These are phyloP conservation scores for Drosophila silvestris DNA, from an alignment of 2,888 invertebrate species.

Conservation along the genomic window DNA sequence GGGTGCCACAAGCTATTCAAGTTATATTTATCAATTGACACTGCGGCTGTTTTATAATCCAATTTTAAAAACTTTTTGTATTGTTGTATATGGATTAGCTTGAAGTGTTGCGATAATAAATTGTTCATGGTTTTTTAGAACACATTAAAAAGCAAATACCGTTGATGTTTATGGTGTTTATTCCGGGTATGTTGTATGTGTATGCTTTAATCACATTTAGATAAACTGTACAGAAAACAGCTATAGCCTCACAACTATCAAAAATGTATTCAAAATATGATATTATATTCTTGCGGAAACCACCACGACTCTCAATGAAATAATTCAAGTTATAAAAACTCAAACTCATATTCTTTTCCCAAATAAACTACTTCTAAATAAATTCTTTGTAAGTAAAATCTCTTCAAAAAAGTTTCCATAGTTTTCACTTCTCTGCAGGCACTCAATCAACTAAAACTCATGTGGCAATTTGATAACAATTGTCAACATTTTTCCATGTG, in stretches of 20 bases:
- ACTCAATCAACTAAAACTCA: slow-evolving; percentile 36
- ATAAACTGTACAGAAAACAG: background rate
- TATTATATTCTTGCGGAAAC: background rate
- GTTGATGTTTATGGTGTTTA: background rate
- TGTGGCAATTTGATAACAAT: slow-evolving; percentile 52
- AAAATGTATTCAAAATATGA: background rate
- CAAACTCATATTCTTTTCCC: background rate
- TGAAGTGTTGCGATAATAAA: slow-evolving; percentile 14
- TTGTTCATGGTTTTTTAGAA: background rate
- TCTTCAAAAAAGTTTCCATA: background rate
- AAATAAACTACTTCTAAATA: background rate
- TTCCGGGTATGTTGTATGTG: background rate
- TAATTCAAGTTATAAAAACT: background rate
- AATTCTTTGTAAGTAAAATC: background rate
- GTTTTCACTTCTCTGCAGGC: slow-evolving; percentile 19
- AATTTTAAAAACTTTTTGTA: background rate
- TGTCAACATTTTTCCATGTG: slow-evolving; percentile 18
- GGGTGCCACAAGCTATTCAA: slow-evolving; percentile 18
- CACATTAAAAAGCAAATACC: background rate
- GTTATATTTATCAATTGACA: slow-evolving; percentile 35
- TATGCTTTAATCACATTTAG: background rate
- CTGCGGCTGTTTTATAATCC: slow-evolving; percentile 8
- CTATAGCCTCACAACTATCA: background rate
- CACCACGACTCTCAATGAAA: background rate
- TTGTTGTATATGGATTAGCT: slow-evolving; percentile 1